These are phyloP conservation scores for Manacus vitellinus DNA, from an alignment of 2,113 vertebrate genomes.

Conservation along the genomic window DNA sequence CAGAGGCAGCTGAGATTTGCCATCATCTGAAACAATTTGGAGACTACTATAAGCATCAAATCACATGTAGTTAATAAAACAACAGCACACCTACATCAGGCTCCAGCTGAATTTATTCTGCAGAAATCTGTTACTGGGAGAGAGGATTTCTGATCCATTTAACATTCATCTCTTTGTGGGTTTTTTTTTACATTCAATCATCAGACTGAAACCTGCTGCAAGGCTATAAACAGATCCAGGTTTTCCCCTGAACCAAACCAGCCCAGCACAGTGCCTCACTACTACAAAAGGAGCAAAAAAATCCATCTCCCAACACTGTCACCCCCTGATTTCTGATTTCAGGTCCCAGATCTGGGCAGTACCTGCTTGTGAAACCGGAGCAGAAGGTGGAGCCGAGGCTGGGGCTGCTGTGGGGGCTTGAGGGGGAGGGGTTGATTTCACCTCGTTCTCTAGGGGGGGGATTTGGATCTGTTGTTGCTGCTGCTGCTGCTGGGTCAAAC, in stretches of 20 bases:
- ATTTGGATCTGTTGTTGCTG: slow-evolving; percentile 65
- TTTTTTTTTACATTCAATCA: neutral
- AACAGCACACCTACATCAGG: neutral
- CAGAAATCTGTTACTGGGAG: neutral
- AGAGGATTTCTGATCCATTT: neutral
- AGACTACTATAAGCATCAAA: neutral
- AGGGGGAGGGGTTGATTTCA: slow-evolving; percentile 69
- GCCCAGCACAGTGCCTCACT: neutral
- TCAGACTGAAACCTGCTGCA: neutral
- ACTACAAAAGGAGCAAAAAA: accelerated
- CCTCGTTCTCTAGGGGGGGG: slow-evolving; percentile 70
- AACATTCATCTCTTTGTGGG: neutral
- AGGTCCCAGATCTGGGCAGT: neutral
- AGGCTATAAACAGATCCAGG: neutral
- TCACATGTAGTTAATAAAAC: accelerated
- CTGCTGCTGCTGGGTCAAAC: slow-evolving; percentile 81
- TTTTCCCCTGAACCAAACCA: neutral
- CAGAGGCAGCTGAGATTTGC: slow-evolving; percentile 85
- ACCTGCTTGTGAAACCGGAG: slow-evolving; percentile 75
- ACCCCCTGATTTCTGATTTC: neutral
- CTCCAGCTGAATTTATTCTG: neutral
- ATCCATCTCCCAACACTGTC: neutral
- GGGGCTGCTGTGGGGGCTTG: slow-evolving; percentile 64
- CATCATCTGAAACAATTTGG: slow-evolving; percentile 76
- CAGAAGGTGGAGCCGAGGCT: slow-evolving; percentile 46